phyloP scores from a whole-genome alignment of 2,113 vertebrate species.

The Hypocryptadius cinnamomeus region DNA sequence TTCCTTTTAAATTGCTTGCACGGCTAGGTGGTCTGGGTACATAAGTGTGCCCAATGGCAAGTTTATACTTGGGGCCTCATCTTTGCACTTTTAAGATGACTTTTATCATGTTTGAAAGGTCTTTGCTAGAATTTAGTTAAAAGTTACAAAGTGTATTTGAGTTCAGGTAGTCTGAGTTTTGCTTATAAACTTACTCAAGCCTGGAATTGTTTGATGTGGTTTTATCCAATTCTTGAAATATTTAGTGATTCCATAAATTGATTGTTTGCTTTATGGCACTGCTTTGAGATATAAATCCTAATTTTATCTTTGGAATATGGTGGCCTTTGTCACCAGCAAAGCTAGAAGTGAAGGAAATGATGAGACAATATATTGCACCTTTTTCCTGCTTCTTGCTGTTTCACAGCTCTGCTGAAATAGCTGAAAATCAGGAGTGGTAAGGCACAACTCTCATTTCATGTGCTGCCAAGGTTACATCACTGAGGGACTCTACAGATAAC shows the following conservation, averaged over 20 bases:
- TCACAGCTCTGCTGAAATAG: not conserved
- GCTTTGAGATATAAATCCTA: not conserved
- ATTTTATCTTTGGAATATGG: not conserved
- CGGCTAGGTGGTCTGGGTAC: not conserved
- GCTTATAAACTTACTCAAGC: not conserved
- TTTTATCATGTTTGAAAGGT: not conserved
- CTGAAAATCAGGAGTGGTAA: not conserved
- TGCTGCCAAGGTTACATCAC: not conserved
- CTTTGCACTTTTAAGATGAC: not conserved
- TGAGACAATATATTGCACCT: not conserved
- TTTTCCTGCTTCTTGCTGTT: not conserved
- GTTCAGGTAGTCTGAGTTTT: not conserved
- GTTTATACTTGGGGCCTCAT: not conserved
- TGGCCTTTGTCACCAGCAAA: not conserved
- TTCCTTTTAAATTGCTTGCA: not conserved
- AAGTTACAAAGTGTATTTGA: not conserved
- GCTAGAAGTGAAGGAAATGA: not conserved
- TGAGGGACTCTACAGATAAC: not conserved
- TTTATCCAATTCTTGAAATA: not conserved
- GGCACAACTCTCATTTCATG: not conserved
- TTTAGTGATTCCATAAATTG: not conserved
- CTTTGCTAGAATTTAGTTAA: not conserved
- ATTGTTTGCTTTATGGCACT: not conserved
- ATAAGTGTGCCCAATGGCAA: not conserved
- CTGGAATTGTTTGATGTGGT: not conserved